Percentiles rank a stretch among this genome's conserved stretches.
Evolutionary conservation across 2,797 vertebrate species (phyloP).

Genomic region (Chrysocyon brachyurus): DNA sequence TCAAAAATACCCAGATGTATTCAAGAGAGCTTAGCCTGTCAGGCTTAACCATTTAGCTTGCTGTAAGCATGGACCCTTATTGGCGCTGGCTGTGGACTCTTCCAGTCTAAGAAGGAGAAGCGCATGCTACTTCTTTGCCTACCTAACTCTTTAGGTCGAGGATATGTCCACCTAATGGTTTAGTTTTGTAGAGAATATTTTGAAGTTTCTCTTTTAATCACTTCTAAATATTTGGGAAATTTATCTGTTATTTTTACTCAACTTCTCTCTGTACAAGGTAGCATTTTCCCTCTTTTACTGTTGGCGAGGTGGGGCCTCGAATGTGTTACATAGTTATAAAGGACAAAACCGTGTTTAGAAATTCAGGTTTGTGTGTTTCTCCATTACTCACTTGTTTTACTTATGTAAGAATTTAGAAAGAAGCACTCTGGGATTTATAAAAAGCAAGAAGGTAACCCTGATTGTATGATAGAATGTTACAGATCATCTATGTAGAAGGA

Average conservation of each 20-base stretch:
- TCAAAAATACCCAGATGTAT: background rate
- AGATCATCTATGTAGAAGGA: background rate
- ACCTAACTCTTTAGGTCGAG: background rate
- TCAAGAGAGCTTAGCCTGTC: background rate
- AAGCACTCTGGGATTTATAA: background rate
- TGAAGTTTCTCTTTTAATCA: background rate
- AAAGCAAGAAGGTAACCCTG: background rate
- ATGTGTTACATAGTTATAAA: background rate
- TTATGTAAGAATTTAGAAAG: background rate
- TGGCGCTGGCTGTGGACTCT: fast-evolving
- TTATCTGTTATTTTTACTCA: background rate
- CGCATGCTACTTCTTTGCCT: background rate
- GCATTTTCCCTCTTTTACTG: background rate
- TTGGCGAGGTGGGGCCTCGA: background rate
- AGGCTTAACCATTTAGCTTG: too few species aligned
- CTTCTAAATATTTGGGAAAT: background rate
- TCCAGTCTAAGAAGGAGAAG: too few species aligned
- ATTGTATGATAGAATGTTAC: background rate
- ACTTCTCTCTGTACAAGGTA: background rate
- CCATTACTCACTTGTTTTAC: background rate
- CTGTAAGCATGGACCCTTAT: fast-evolving
- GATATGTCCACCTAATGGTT: background rate
- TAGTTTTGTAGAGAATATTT: background rate
- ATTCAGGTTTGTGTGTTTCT: background rate
- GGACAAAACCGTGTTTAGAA: background rate